Evolutionary conservation across 2,888 invertebrate genomes (phyloP).

Genomic region (Philhelius pedissequus): DNA sequence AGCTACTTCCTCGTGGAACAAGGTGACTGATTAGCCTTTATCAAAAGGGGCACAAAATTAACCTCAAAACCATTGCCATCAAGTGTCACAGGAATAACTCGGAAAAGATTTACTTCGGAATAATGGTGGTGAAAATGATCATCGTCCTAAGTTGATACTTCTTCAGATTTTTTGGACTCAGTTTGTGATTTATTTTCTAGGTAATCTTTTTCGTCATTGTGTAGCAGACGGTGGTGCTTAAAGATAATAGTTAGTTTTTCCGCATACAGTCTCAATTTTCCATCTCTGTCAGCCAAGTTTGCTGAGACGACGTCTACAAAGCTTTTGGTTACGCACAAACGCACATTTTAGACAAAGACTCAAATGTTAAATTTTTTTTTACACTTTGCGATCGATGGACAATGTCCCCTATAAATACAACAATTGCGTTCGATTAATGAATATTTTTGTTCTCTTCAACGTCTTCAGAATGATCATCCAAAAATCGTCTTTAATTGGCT

Average conservation of each 20-base stretch:
- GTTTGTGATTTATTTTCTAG: neutral
- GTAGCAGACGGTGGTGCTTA: no score
- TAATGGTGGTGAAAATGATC: neutral
- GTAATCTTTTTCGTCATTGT: neutral
- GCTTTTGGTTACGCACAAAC: no score
- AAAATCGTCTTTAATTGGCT: neutral
- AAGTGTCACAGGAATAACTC: neutral
- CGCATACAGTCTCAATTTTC: no score
- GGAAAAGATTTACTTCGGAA: neutral
- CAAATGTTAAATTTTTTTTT: no score
- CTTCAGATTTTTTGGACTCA: neutral
- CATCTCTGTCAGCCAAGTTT: no score
- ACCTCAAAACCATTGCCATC: neutral
- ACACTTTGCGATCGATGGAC: no score
- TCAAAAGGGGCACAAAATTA: slow-evolving; percentile 9
- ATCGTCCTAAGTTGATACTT: neutral
- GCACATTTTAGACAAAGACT: no score
- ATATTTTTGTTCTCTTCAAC: neutral
- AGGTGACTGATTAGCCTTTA: no score
- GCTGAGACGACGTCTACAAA: no score
- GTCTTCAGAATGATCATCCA: neutral
- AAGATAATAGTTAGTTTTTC: no score
- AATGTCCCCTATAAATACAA: no score
- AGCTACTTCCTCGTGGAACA: slow-evolving; percentile 4
- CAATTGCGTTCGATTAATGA: no score